These are phyloP conservation scores for Pomatorhinus ruficollis DNA, from an alignment of 2,113 vertebrate genomes.

Conservation along the genomic window DNA sequence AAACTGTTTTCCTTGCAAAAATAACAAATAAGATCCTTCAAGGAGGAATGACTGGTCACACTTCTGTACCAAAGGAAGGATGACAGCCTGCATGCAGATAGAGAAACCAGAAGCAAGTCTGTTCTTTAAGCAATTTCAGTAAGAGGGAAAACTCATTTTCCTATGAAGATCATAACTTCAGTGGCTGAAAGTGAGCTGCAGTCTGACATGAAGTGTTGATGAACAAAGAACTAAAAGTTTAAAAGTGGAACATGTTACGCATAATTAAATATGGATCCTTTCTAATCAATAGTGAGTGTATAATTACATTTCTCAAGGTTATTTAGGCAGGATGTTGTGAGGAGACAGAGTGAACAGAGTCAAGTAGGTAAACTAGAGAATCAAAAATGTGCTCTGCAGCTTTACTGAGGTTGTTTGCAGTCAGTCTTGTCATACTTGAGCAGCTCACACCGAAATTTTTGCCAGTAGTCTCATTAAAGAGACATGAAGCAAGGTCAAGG, in stretches of 20 bases:
- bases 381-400: not conserved
- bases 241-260: conserved; percentile 45
- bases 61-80: not conserved
- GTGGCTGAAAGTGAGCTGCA: not conserved
- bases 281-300: conserved; percentile 65
- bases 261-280: conserved; percentile 72
- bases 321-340: conserved; percentile 53
- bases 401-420: not conserved
- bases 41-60: not conserved
- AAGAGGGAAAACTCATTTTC: not conserved
- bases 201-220: not conserved
- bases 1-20: not conserved
- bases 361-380: not conserved
- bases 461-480: conserved; percentile 4
- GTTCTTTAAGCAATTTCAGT: not conserved
- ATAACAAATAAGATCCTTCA: not conserved
- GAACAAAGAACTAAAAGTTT: conserved; percentile 51
- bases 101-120: not conserved
- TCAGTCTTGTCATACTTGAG: conserved; percentile 1
- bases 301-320: conserved; percentile 70
- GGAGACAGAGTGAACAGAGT: not conserved
- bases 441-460: conserved; percentile 11
- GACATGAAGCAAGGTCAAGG: conserved; percentile 11
- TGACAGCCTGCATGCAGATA: not conserved
- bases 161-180: conserved; percentile 36